These are phyloP conservation scores for Drosophila niveifrons DNA, from an alignment of 2,888 invertebrate genomes.

Conservation along the genomic window DNA sequence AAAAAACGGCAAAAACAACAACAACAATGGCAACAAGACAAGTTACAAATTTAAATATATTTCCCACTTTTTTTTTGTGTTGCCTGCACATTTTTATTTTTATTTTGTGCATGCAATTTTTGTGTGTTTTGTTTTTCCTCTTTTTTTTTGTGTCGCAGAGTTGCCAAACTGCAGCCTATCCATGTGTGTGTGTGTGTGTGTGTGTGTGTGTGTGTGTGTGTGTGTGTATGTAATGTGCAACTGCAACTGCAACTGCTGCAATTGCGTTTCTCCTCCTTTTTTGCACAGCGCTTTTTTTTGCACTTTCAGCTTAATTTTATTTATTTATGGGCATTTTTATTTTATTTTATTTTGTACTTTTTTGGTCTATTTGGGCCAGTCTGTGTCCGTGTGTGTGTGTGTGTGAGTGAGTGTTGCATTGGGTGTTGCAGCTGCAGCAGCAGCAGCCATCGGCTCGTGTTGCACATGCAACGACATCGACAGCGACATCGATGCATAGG, in stretches of 20 bases:
- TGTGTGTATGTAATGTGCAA: conserved; percentile 62
- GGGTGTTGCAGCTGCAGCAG: not conserved
- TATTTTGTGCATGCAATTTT: conserved; percentile 46
- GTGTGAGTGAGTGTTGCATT: conserved; percentile 22
- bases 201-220: conserved; percentile 14
- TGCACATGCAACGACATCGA: not conserved
- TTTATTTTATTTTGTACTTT: conserved; percentile 56
- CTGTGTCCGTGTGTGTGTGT: not conserved
- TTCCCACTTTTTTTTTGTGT: conserved; percentile 39
- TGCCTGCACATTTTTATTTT: conserved; percentile 20
- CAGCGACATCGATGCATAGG: conserved; percentile 49
- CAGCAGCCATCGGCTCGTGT: conserved; percentile 6
- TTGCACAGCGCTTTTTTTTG: conserved; percentile 41
- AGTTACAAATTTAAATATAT: conserved; percentile 75
- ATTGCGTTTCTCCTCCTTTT: conserved; percentile 62
- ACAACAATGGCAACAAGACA: conserved; percentile 52
- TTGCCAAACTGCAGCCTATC: conserved; percentile 73
- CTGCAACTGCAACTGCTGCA: conserved; percentile 41
- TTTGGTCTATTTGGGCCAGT: conserved; percentile 53
- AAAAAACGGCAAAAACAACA: conserved; percentile 1
- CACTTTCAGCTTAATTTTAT: conserved; percentile 79
- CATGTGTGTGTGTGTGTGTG: conserved; percentile 18
- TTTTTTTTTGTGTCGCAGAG: conserved; percentile 57
- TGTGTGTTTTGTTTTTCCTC: conserved; percentile 61
- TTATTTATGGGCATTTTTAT: conserved; percentile 71